Evolutionary conservation across 2,113 vertebrate species (phyloP).

Genomic region (Platysteira castanea): DNA sequence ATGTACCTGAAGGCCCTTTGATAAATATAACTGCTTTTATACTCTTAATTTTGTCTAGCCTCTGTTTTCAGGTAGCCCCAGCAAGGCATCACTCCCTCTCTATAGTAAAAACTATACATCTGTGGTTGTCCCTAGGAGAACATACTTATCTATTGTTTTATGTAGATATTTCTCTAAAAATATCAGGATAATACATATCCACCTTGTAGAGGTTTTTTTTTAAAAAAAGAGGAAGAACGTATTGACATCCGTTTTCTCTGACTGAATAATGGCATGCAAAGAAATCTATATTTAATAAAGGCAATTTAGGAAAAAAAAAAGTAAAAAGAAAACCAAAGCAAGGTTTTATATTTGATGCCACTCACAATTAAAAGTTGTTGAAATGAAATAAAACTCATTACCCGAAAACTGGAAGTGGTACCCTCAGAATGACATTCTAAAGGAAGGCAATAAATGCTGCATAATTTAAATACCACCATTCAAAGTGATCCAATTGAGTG

Average conservation of each 20-base stretch:
- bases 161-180: neutral
- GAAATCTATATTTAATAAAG: neutral
- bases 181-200: neutral
- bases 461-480: neutral
- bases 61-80: neutral
- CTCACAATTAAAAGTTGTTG: neutral
- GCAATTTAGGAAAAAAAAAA: neutral
- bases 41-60: neutral
- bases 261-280: neutral
- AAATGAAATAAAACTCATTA: neutral
- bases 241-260: neutral
- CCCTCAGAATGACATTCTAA: neutral
- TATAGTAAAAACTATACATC: neutral
- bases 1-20: neutral
- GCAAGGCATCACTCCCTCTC: neutral
- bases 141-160: neutral
- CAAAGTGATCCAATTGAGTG: neutral
- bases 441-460: neutral
- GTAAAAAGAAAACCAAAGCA: neutral
- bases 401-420: neutral
- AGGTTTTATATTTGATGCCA: neutral
- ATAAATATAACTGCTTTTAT: neutral
- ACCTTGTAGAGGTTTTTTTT: neutral
- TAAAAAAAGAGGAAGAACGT: neutral
- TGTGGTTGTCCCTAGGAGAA: neutral